Conservation (phyloP, 1,140 invertebrate species). For the Aphidius gifuensis region DNA sequence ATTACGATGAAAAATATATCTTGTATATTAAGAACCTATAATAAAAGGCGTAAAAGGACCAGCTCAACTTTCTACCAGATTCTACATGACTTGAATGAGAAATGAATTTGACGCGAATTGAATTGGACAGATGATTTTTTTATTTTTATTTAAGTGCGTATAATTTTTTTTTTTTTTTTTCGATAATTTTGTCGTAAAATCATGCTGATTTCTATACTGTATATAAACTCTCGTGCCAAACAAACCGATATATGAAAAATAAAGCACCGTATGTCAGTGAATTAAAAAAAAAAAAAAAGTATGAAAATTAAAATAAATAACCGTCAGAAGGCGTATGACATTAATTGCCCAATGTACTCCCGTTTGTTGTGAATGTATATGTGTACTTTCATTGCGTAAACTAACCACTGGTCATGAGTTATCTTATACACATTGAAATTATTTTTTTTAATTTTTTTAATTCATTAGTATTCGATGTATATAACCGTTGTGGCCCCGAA, state of each 20-base stretch:
- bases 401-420: slow-evolving; percentile 1
- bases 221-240: slow-evolving; percentile 16
- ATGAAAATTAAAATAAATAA: slow-evolving; percentile 5
- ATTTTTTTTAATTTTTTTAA: slow-evolving; percentile 7
- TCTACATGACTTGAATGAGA: slow-evolving; percentile 1
- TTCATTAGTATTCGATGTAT: slow-evolving; percentile 40
- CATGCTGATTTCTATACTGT: slow-evolving; percentile 9
- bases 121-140: no score
- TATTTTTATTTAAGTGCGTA: no score
- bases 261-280: slow-evolving; percentile 13
- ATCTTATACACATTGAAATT: background rate
- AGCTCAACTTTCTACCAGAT: no score
- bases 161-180: no score
- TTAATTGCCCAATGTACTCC: slow-evolving; percentile 27
- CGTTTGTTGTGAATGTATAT: slow-evolving; percentile 17
- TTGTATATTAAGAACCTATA: no score
- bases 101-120: slow-evolving; percentile 8
- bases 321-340: slow-evolving; percentile 21
- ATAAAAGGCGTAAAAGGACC: no score
- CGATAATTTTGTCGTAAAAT: slow-evolving; percentile 19
- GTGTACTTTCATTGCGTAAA: slow-evolving; percentile 23
- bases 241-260: slow-evolving; percentile 2
- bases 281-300: slow-evolving; percentile 16
- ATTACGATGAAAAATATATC: no score
- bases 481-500: slow-evolving; percentile 39